These are phyloP conservation scores for Drosophila pallidifrons DNA, from an alignment of 1,140 invertebrate genomes.

Conservation along the genomic window DNA sequence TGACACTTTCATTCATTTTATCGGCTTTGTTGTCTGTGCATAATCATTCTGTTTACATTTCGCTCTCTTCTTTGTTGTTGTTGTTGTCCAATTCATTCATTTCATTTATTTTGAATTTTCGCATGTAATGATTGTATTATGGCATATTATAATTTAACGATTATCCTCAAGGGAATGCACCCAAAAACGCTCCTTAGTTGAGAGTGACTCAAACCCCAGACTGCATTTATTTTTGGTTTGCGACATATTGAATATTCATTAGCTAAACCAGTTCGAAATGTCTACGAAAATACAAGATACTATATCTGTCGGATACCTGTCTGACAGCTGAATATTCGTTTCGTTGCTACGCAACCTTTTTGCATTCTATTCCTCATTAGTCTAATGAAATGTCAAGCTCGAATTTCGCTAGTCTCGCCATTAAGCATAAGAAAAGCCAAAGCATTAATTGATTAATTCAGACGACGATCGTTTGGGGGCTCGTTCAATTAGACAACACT, in stretches of 20 bases:
- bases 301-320: constrained; percentile 13
- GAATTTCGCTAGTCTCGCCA: constrained; percentile 21
- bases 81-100: constrained; percentile 30
- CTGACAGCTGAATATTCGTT: constrained; percentile 14
- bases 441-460: constrained; percentile 12
- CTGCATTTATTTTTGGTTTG: constrained; percentile 37
- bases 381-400: constrained; percentile 42
- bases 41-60: constrained; percentile 79
- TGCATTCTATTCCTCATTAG: constrained; percentile 35
- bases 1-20: constrained; percentile 29
- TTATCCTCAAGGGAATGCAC: constrained; percentile 3
- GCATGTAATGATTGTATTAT: constrained; percentile 5
- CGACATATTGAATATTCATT: constrained; percentile 48
- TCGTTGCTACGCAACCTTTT: constrained; percentile 33
- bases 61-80: constrained; percentile 20
- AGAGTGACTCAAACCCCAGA: not conserved
- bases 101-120: constrained; percentile 15
- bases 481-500: constrained; percentile 2
- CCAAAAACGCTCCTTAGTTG: not conserved
- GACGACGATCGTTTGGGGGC: not conserved
- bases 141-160: not conserved
- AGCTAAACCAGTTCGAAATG: constrained; percentile 59
- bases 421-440: constrained; percentile 8
- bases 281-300: constrained; percentile 1
- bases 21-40: constrained; percentile 68